Base-by-base conservation (phyloP, 2,113 vertebrate species). In the Eudyptes chrysolophus region DNA sequence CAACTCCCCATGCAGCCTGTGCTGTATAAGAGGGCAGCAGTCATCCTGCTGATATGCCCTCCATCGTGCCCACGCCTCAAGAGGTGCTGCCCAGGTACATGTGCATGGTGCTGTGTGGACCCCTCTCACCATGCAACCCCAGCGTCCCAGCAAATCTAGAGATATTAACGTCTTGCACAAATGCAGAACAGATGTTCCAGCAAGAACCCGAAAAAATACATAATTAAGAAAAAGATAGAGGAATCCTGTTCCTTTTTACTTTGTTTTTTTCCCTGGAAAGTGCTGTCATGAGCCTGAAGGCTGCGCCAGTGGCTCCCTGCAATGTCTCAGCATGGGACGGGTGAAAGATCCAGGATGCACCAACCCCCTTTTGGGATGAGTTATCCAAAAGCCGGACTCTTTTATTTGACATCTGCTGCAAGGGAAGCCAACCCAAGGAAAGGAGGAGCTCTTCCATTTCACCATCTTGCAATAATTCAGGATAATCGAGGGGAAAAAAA, bases 391-490 rank as follows among this genome's bases (percentile, higher is more conserved):
- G 55, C 65, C 32, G 36, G 51, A 54, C 82, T 94, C 90, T 93
- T 93, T 88, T n/a, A 84, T 96, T 96, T 94, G 94, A 98, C 97
- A 96, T 97, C 94, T 98, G 97, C 80, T 92, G 83, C 27, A 76
- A 95, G 44, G 69, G 62, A 95, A 97, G 84, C 30, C 89, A 94
- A 52, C 72, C 44, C 65, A 82, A 92, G 79, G 55, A 96, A 90
- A 94, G 76, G 77, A 97, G 60, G 87, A 92, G n/a, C 40, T 87
- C 42, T 85, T 87, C 80, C 85, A 48, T 96, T 95, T 96, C 89
- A 95, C 96, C 97, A 97, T 98, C 94, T 98, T 97, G 97, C 87
- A 98, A 91, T 97, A 97, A 98, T 96, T 97, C 94, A 94, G 70
- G 83, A 92, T 95, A 96, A 96, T 89, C 32, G 42, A 85, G 55